Conservation (phyloP, 2,888 invertebrate genomes). For the Tipula vernalis region DNA sequence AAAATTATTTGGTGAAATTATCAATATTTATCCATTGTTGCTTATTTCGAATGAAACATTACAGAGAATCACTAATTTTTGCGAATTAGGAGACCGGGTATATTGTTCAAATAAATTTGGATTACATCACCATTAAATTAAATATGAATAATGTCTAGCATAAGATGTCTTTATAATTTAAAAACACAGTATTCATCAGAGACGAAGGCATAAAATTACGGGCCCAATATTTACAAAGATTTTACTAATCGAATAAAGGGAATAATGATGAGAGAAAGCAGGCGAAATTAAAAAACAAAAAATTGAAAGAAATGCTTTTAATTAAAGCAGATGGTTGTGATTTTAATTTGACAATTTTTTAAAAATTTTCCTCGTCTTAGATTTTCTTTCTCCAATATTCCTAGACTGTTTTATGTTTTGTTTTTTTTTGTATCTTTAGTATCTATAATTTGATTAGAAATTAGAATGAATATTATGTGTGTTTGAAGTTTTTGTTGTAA, state of each 20-base stretch:
- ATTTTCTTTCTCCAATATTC: not conserved
- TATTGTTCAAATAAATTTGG: not conserved
- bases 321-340: not conserved
- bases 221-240: not conserved
- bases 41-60: not conserved
- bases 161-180: not conserved
- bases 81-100: not conserved
- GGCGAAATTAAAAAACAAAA: not conserved
- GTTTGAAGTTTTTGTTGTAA: not conserved
- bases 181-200: not conserved
- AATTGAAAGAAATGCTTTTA: not conserved
- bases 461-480: not conserved
- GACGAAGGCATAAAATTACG: not conserved
- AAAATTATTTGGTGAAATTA: no score
- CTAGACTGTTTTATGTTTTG: not conserved
- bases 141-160: no score
- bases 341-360: not conserved
- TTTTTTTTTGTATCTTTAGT: not conserved
- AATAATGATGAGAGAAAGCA: not conserved
- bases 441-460: not conserved
- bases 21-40: no score
- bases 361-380: not conserved
- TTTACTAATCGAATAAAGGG: not conserved
- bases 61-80: no score
- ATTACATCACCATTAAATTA: not conserved